These are phyloP conservation scores for Pseudobourletiella spinata DNA, from an alignment of 1,140 invertebrate species.

Conservation along the genomic window DNA sequence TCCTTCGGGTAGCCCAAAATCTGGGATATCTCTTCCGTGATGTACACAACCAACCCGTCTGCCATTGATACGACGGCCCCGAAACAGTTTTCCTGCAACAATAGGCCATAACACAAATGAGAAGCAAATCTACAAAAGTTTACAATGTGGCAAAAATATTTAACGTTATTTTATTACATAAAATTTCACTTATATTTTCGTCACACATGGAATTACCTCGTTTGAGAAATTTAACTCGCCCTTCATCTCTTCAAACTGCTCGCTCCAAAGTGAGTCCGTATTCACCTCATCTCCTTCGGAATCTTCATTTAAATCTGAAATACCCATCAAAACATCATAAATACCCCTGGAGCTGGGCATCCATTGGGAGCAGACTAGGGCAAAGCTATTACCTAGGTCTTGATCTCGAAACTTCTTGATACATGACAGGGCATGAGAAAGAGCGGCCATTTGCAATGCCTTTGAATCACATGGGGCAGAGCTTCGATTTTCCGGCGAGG, in stretches of 20 bases:
- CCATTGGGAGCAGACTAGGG: no score
- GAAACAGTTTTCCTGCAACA: slow-evolving; percentile 57
- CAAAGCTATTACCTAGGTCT: neutral
- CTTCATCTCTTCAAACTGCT: neutral
- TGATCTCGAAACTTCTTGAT: slow-evolving; percentile 38
- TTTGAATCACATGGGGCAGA: neutral
- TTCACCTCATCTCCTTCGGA: neutral
- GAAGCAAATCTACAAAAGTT: neutral
- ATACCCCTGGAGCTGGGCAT: neutral
- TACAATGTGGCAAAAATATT: no score
- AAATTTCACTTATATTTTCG: no score
- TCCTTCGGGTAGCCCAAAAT: slow-evolving; percentile 70
- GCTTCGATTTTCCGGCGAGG: neutral
- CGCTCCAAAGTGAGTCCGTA: neutral
- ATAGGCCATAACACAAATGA: slow-evolving; percentile 26
- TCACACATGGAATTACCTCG: no score
- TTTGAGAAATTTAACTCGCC: neutral
- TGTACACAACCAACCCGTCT: slow-evolving; percentile 67
- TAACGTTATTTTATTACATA: no score
- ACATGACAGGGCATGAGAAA: slow-evolving; percentile 39
- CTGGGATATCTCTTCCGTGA: slow-evolving; percentile 57
- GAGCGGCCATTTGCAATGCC: slow-evolving; percentile 36
- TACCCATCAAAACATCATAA: neutral
- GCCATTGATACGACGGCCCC: slow-evolving; percentile 69
- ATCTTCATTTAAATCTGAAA: neutral